Evolutionary conservation across 2,888 invertebrate genomes (phyloP), one percentile per base, ranked within the genome.

Genomic region (Gerris lacustris): DNA sequence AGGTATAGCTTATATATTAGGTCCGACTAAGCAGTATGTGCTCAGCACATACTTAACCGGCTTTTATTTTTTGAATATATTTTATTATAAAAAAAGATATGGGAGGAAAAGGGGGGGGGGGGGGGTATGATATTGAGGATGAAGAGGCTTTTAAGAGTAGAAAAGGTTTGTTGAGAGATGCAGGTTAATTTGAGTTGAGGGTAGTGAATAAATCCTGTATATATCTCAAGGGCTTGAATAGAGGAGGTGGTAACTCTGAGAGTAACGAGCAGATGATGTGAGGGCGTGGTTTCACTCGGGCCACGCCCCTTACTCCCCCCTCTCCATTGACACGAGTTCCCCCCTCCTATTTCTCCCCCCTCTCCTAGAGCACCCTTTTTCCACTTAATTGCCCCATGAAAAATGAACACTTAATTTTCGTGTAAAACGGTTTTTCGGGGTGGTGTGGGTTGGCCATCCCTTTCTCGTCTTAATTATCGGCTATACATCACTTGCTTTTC

Each of bases 231-330:
- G 31, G 31, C 31, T 31, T 31, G 31, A 31, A 31, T 31, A 31
- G 31, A 31, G 15, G 55, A 55, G 55, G 55, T 55, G 55, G 55
- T 55, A 55, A 55, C 55, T 11, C 55, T 11, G 55, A 55, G 31
- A 55, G 11, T 55, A 55, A 55, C 55, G 55, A 55, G 55, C 55
- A 55, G 55, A 55, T 55, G 55, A 55, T 55, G 55, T 55, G 68
- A 17, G 47, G 68, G 63, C 44, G 68, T 55, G 55, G 55, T 55
- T 15, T 55, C 9, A 55, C 9, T 55, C 9, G 17, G 55, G n/a
- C 63, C 70, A 31, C 66, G 6, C 63, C 44, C 15, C 45, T 44
- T 17, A 55, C 71, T 62, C 72, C 63, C 44, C n/a, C 68, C 31
- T 45, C 64, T n/a, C 45, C 66, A 18, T 69, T 11, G 68, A 45